Evolutionary conservation across 2,113 vertebrate genomes (phyloP).

Genomic region (Nothocercus nigrocapillus): DNA sequence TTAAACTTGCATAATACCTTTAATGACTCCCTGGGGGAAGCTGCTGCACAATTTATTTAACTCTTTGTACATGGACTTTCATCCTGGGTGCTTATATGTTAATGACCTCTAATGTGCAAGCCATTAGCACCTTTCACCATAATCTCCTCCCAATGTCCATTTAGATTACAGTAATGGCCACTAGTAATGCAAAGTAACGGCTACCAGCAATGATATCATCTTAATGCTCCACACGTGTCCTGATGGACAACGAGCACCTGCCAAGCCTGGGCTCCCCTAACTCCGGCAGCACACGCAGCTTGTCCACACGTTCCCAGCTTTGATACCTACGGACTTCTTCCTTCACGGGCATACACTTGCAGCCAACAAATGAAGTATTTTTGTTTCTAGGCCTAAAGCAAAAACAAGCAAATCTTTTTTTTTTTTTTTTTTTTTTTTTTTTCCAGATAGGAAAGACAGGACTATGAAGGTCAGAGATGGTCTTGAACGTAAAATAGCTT

Average conservation of each 20-base stretch:
- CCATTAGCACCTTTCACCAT: constrained; percentile 75
- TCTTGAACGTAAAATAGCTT: not conserved
- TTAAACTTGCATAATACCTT: constrained; percentile 70
- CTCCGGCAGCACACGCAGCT: not conserved
- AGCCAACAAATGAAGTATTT: not conserved
- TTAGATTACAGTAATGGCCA: constrained; percentile 71
- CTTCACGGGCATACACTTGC: not conserved
- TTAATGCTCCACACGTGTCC: constrained; percentile 42
- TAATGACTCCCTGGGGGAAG: constrained; percentile 58
- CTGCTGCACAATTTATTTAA: constrained; percentile 64
- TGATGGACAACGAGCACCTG: not conserved
- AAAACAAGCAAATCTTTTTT: not conserved
- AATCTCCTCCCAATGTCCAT: constrained; percentile 73
- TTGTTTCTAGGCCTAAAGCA: not conserved
- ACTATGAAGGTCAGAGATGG: not conserved
- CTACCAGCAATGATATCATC: constrained; percentile 70
- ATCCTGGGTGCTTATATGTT: constrained; percentile 63
- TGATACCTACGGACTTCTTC: not conserved
- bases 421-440: not conserved
- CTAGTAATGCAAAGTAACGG: constrained; percentile 59
- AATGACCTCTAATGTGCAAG: constrained; percentile 64
- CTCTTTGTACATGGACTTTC: constrained; percentile 64
- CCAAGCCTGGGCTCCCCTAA: not conserved
- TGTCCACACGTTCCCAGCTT: not conserved
- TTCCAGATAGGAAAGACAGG: not conserved